Base-by-base conservation (phyloP, 1,140 invertebrate genomes). In the Holotrichia oblita region DNA sequence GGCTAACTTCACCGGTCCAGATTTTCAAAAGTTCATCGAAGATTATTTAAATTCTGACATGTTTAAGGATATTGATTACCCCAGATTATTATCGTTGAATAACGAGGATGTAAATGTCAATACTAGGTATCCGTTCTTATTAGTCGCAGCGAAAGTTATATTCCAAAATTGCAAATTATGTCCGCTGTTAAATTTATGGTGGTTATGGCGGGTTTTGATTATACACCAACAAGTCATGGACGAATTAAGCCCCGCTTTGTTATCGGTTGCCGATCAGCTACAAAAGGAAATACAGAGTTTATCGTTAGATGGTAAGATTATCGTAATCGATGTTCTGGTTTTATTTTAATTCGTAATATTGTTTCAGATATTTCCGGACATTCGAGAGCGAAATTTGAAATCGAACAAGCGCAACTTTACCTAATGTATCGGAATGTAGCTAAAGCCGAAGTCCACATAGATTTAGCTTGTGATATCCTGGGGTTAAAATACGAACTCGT, bases 1-100 rank as follows among this genome's bases (percentile, higher is more conserved):
- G 87, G 89, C 88, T 44, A 97, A 97, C 87, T 97, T 94, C 89
- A 93, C 92, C 78, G 93, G 95, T 9, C 93, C 94, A n/a, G 85
- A 89, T 40, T 82, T 86, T 80, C 64, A 44, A 79, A 82, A 88
- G 80, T 80, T 87, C 61, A 84, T 84, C 84, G 81, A 81, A 78
- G 82, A 88, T 48, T 88, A 87, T 84, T 86, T 91, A 3, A 87
- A 88, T 48, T 79, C 80, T 44, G 80, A 87, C 6, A 87, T 85
- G 84, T 88, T 89, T 1, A 80, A 85, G 48, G 77, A 83, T 79
- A 80, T 88, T 12, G 86, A 90, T 82, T 88, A 87, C 22, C 77
- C 82, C 48, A 82, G 84, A 77, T 85, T 88, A 81, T 86, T 93
- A 14, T 83, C 88, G 20, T 82, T 86, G 41, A 91, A 92, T 82